Evolutionary conservation across 2,797 vertebrate genomes (phyloP), one percentile per base, ranked within the genome.

Genomic region (Chloroceryle inda): DNA sequence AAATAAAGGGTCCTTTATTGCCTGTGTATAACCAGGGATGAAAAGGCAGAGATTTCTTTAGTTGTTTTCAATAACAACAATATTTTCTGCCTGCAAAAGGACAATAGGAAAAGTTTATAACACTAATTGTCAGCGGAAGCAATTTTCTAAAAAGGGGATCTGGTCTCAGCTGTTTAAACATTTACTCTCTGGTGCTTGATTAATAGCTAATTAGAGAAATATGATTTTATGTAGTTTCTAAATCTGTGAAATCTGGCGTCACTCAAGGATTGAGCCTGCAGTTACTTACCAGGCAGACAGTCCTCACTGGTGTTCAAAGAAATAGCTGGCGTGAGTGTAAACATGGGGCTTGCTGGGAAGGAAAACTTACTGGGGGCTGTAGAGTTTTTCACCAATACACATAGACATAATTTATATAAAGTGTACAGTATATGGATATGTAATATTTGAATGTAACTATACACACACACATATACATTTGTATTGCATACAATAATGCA

Each of bases 201-300:
- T 89, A 96, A 95, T 89, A 95, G 84, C 67, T 95, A 92, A 92
- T 94, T 78, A 94, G 69, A 91, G 85, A 86, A 85, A 63, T 78
- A 78, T 8, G 61, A 74, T 83, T 93, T 94, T 88, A 55, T 78
- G 71, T 88, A 62, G 55, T 84, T 81, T 78, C 55, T 88, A 83
- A 84, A 52, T 76, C 79, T 89, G 52, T 89, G 78, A 92, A 94
- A 75, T 89, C 37, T 92, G 72, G 37, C 92, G 89, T 89, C 73
- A 62, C 67, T 96, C 91, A 91, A 80, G 73, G 72, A n/a, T 15
- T 87, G 75, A 89, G 72, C 49, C 76, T 91, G 66, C 66, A 78
- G 75, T 92, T 88, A 83, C 63, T 80, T 78, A 78, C 35, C 62
- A 21, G 35, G 37, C 27, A 78, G 58, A 47, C 17, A 31, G 73